A percentile compares a stretch with the other conserved stretches of the same genome.
Conservation (phyloP, 1,140 invertebrate genomes). For the Trypoxylus dichotomus region DNA sequence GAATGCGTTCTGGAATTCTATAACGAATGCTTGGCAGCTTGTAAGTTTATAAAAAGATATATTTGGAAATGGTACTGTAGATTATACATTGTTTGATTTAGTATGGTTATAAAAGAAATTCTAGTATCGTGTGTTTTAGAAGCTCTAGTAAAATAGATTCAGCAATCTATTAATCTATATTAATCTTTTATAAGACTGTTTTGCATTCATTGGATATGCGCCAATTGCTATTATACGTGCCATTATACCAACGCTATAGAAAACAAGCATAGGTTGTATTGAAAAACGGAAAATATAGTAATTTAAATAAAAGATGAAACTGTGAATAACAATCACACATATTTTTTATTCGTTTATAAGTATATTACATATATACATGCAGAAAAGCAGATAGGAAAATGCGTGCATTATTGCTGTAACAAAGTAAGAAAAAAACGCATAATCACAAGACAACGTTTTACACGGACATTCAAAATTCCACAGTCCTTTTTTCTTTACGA, state of each 20-base stretch:
- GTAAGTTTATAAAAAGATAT: not conserved
- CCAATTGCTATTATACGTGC: not conserved
- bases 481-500: conserved; percentile 33
- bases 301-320: too few relatives aligned
- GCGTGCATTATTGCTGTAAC: conserved; percentile 31
- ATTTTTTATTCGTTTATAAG: conserved; percentile 28
- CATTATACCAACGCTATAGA: not conserved
- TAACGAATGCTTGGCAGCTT: not conserved
- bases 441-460: conserved; percentile 19
- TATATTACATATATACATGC: conserved; percentile 40
- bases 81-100: too few relatives aligned
- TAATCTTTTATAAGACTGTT: not conserved
- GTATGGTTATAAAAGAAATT: too few relatives aligned
- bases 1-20: too few relatives aligned
- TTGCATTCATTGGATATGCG: not conserved
- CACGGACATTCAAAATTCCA: conserved; percentile 31
- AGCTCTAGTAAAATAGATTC: too few relatives aligned
- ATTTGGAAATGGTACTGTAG: too few relatives aligned
- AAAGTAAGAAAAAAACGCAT: conserved; percentile 27
- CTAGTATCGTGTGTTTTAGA: too few relatives aligned
- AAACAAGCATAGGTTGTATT: too few relatives aligned
- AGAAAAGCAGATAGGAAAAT: conserved; percentile 33
- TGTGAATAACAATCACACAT: conserved; percentile 16
- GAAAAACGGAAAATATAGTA: too few relatives aligned
- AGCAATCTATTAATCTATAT: too few relatives aligned